These are phyloP conservation scores for Junco hyemalis DNA, from an alignment of 2,113 vertebrate species.

Conservation along the genomic window DNA sequence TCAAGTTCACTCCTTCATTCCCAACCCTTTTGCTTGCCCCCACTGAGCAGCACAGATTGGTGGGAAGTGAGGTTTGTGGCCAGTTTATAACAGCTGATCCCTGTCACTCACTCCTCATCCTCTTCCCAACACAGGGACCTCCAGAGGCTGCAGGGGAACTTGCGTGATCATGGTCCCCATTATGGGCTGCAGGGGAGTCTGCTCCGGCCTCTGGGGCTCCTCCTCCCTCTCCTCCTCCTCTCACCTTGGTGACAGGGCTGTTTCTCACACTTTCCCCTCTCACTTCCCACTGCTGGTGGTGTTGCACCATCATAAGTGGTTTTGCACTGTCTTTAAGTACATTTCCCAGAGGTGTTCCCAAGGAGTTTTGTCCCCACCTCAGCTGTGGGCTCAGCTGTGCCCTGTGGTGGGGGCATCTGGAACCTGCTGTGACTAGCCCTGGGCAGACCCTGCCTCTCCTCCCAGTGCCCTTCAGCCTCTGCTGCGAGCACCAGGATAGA, in stretches of 20 bases:
- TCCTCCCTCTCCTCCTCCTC: not conserved
- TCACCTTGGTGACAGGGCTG: not conserved
- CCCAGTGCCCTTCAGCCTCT: not conserved
- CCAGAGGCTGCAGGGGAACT: not conserved
- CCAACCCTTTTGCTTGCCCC: accelerated
- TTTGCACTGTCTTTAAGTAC: not conserved
- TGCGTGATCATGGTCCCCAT: not conserved
- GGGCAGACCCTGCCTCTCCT: not conserved
- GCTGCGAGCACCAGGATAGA: accelerated
- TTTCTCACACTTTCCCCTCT: not conserved
- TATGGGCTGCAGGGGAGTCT: not conserved
- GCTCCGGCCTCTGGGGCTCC: not conserved
- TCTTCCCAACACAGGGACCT: not conserved
- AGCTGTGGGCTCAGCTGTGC: not conserved
- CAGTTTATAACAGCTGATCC: not conserved
- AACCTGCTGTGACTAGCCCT: accelerated
- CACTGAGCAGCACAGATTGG: accelerated
- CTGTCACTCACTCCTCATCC: accelerated
- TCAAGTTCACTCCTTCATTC: not conserved
- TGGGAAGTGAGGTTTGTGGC: not conserved
- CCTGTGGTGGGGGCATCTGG: accelerated
- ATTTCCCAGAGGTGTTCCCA: not conserved
- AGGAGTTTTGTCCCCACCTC: accelerated
- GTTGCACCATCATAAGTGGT: not conserved
- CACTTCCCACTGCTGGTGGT: not conserved